Evolutionary conservation across 2,888 invertebrate genomes (phyloP).

Genomic region (Sinohyriopsis cumingii): DNA sequence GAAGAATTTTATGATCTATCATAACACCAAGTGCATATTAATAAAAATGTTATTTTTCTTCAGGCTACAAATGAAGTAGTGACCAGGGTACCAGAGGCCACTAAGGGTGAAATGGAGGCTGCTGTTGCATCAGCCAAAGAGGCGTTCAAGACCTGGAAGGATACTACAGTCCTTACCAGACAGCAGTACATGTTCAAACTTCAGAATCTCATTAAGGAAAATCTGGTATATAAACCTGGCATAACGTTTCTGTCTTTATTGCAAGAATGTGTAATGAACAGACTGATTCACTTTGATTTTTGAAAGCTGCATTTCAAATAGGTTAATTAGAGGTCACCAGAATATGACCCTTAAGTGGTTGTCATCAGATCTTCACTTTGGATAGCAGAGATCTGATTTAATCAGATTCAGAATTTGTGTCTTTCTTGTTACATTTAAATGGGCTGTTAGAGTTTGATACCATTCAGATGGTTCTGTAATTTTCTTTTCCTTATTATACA

Average conservation of each 20-base stretch:
- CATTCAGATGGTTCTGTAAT: no score
- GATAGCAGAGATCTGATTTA: no score
- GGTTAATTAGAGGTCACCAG: no score
- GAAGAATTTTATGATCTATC: background rate
- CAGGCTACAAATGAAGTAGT: constrained; percentile 76
- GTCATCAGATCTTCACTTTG: no score
- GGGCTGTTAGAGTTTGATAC: no score
- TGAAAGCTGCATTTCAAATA: no score
- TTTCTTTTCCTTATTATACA: no score
- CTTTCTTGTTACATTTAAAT: no score
- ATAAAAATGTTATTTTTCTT: constrained; percentile 3
- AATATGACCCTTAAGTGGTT: no score
- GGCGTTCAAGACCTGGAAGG: constrained; percentile 88
- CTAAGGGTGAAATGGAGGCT: constrained; percentile 88
- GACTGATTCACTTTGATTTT: no score
- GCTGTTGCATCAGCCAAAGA: constrained; percentile 90
- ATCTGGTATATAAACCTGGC: constrained; percentile 77
- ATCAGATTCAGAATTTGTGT: no score
- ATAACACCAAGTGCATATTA: background rate
- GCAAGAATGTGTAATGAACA: background rate
- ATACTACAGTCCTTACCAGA: constrained; percentile 91
- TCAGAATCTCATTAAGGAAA: constrained; percentile 88
- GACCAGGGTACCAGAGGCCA: constrained; percentile 90
- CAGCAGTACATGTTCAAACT: constrained; percentile 93
- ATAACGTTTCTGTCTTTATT: background rate